Conservation (phyloP, 2,888 invertebrate species). For the Apamea monoglypha region DNA sequence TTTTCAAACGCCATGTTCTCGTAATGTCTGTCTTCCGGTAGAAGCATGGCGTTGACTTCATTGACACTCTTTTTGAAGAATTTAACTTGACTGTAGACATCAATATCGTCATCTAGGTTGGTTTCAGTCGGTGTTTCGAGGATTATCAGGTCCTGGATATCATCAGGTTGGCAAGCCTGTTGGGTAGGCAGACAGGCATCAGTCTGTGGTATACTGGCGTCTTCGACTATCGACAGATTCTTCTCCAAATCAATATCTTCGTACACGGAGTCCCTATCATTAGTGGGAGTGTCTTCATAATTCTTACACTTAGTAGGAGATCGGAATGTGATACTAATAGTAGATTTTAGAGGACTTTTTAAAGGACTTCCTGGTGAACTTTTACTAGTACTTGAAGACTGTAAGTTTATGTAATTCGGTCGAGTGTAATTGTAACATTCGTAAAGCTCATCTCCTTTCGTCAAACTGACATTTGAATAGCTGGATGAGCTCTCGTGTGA, state of each 20-base stretch:
- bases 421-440: slow-evolving; percentile 84
- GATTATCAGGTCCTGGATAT: slow-evolving; percentile 83
- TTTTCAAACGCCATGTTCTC: slow-evolving; percentile 81
- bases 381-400: slow-evolving; percentile 85
- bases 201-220: slow-evolving; percentile 89
- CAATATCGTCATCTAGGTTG: slow-evolving; percentile 79
- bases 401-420: slow-evolving; percentile 87
- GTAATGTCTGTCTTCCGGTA: slow-evolving; percentile 77
- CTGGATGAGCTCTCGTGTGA: slow-evolving; percentile 87
- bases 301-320: slow-evolving; percentile 90
- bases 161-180: slow-evolving; percentile 89
- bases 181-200: slow-evolving; percentile 90
- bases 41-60: slow-evolving; percentile 92
- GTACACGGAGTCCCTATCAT: slow-evolving; percentile 89
- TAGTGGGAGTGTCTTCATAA: slow-evolving; percentile 85
- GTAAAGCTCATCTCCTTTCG: slow-evolving; percentile 81
- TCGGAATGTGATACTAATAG: slow-evolving; percentile 93
- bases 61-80: slow-evolving; percentile 93
- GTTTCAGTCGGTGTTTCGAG: slow-evolving; percentile 91
- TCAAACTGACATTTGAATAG: slow-evolving; percentile 82
- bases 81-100: slow-evolving; percentile 94
- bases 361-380: slow-evolving; percentile 85
- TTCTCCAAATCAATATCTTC: slow-evolving; percentile 90
- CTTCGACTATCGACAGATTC: slow-evolving; percentile 88
- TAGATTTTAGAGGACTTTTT: slow-evolving; percentile 92